A percentile compares a stretch with the other conserved stretches of the same genome.
Evolutionary conservation across 2,888 invertebrate species (phyloP).

Genomic region (Hemistola chrysoprasaria): DNA sequence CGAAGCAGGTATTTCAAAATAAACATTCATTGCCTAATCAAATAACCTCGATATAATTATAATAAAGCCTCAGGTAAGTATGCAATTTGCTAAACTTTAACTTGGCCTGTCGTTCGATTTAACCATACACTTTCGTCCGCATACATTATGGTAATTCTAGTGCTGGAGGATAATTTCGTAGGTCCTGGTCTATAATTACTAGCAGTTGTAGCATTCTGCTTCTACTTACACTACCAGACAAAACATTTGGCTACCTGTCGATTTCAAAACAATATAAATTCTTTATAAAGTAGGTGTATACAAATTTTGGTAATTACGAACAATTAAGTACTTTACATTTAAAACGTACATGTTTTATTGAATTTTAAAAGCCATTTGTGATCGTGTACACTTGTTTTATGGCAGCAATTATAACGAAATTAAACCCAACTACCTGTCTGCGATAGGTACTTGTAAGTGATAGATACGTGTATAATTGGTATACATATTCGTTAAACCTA

Average conservation of each 20-base stretch:
- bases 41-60: slow-evolving; percentile 1
- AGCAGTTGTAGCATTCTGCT: slow-evolving; percentile 32
- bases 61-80: slow-evolving; percentile 7
- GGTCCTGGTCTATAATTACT: slow-evolving; percentile 55
- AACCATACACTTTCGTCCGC: slow-evolving; percentile 52
- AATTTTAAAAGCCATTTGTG: too few species aligned
- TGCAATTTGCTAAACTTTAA: slow-evolving; percentile 41
- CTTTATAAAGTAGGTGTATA: too few species aligned
- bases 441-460: background rate
- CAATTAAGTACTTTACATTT: too few species aligned
- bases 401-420: background rate
- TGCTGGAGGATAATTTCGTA: slow-evolving; percentile 50
- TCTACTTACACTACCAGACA: slow-evolving; percentile 31
- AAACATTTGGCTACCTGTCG: background rate
- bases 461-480: background rate
- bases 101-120: slow-evolving; percentile 36
- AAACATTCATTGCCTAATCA: background rate
- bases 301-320: too few species aligned
- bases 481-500: too few species aligned
- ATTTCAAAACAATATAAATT: too few species aligned
- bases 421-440: background rate
- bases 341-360: too few species aligned
- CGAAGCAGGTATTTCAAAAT: too few species aligned
- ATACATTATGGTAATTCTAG: slow-evolving; percentile 57
- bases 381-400: background rate